Evolutionary conservation across 2,113 vertebrate species (phyloP).

Genomic region (Mustela nigripes): DNA sequence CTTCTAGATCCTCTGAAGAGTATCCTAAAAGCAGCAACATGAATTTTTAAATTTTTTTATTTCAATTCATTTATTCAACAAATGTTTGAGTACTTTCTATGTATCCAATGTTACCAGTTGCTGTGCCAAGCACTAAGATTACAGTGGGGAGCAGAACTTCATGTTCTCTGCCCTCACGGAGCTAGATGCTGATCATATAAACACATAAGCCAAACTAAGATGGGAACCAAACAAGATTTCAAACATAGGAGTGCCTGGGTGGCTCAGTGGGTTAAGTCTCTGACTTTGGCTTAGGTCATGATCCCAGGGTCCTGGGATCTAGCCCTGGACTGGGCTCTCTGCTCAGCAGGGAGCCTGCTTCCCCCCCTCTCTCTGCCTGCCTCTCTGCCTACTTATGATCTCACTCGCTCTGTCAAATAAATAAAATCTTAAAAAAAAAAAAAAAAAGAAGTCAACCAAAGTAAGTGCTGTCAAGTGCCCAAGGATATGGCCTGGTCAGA

Average conservation of each 20-base stretch:
- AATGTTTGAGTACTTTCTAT: not conserved
- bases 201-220: not conserved
- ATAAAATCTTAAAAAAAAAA: no score
- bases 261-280: no score
- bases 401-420: no score
- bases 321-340: no score
- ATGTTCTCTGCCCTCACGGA: not conserved
- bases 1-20: slow-evolving; percentile 39
- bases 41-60: not conserved
- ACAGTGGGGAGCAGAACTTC: not conserved
- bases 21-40: not conserved
- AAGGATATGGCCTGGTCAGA: not conserved
- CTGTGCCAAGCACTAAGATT: not conserved
- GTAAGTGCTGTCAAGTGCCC: not conserved
- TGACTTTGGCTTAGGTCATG: no score
- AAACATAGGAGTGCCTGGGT: no score
- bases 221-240: not conserved
- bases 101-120: not conserved
- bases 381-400: no score
- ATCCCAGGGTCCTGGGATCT: no score
- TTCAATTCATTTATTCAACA: not conserved
- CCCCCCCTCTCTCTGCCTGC: no score
- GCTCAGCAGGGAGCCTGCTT: no score
- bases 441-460: not conserved
- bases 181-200: not conserved